Percentiles rank a stretch among this genome's conserved stretches.
Conservation (phyloP, 1,140 invertebrate genomes). For the Caerostris darwini region DNA sequence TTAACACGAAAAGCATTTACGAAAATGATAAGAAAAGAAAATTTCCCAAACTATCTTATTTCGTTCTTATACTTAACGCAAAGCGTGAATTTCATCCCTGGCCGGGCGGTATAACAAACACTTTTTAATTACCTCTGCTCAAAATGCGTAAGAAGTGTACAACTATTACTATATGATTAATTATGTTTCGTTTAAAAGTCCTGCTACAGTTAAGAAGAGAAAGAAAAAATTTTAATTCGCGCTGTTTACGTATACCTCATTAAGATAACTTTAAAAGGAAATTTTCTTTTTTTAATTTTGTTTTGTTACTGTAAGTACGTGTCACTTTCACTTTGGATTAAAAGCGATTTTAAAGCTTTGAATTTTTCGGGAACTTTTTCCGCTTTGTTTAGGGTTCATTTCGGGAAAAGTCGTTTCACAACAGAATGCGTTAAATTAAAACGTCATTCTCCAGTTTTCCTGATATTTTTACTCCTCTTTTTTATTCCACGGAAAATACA, state of each 20-base stretch:
- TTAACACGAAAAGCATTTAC: no score
- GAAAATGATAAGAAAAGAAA: no score
- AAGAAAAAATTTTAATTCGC: constrained; percentile 23
- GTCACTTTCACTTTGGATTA: neutral
- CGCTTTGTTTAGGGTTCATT: neutral
- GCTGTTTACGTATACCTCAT: constrained; percentile 7
- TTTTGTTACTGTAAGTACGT: neutral
- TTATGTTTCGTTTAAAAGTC: neutral
- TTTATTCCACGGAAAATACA: neutral
- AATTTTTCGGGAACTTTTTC: neutral
- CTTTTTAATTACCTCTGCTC: neutral
- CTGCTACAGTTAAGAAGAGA: neutral
- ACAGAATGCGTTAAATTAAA: constrained; percentile 2
- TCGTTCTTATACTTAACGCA: neutral
- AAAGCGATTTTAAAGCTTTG: constrained; percentile 22
- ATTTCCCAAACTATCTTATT: neutral
- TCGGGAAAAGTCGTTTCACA: neutral
- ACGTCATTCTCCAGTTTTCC: neutral
- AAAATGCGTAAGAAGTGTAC: neutral
- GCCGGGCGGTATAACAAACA: neutral
- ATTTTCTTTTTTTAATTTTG: neutral
- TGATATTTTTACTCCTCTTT: neutral
- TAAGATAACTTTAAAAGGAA: constrained; percentile 20
- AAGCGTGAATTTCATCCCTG: neutral
- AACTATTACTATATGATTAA: constrained; percentile 4